These are phyloP conservation scores for Proctacanthus coquilletti DNA, from an alignment of 1,140 invertebrate genomes.

Conservation along the genomic window DNA sequence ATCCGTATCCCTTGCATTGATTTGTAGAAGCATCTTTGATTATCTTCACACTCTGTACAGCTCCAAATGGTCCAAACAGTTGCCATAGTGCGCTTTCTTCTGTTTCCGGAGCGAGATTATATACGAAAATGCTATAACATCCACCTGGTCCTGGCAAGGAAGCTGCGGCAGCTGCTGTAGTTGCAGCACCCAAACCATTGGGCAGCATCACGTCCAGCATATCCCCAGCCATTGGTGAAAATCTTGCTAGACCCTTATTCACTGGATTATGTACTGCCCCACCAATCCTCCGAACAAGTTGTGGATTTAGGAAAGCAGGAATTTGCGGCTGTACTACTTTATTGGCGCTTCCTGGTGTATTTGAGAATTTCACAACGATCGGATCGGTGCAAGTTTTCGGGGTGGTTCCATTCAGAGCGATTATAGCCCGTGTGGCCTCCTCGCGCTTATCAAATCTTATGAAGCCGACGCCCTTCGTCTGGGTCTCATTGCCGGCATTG, in stretches of 20 bases:
- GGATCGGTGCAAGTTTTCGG: conserved; percentile 39
- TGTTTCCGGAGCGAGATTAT: conserved; percentile 95
- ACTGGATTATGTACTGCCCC: conserved; percentile 70
- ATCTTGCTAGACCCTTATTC: conserved; percentile 75
- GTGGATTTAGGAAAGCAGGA: conserved; percentile 37
- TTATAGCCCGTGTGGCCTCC: conserved; percentile 42
- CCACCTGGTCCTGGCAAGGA: conserved; percentile 34
- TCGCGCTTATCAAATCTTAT: conserved; percentile 44
- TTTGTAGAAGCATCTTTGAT: conserved; percentile 95
- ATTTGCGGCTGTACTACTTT: conserved; percentile 30
- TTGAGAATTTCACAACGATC: conserved; percentile 45
- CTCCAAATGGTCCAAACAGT: conserved; percentile 96
- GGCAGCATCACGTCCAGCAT: conserved; percentile 63
- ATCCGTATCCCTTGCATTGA: conserved; percentile 99
- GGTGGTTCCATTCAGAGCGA: conserved; percentile 41
- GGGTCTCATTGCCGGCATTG: conserved; percentile 37
- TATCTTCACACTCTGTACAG: conserved; percentile 95
- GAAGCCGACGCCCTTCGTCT: conserved; percentile 44
- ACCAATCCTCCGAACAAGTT: conserved; percentile 38
- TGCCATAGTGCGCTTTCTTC: conserved; percentile 98
- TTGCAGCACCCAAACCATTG: conserved; percentile 53
- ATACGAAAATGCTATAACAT: conserved; percentile 97
- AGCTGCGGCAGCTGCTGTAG: conserved; percentile 53
- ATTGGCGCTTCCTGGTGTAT: conserved; percentile 39
- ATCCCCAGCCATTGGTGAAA: conserved; percentile 68